These are phyloP conservation scores for Globicephala melas DNA, from an alignment of 2,113 vertebrate species.

Conservation along the genomic window DNA sequence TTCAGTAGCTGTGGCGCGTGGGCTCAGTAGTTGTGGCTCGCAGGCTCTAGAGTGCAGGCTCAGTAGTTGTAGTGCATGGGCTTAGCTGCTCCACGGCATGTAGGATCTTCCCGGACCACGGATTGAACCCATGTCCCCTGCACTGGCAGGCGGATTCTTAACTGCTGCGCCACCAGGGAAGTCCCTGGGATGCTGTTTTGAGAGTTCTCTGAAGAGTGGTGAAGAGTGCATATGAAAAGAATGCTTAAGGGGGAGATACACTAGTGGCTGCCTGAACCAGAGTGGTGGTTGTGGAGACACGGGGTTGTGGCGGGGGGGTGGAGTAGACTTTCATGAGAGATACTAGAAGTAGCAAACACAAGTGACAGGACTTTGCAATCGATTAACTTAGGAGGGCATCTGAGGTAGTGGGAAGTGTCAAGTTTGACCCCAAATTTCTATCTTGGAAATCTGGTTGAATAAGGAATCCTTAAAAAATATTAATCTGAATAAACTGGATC, in stretches of 20 bases:
- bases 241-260: rapidly evolving
- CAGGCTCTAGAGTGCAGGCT: too few species aligned
- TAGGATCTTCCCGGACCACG: too few species aligned
- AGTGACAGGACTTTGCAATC: neutral
- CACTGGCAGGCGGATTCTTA: too few species aligned
- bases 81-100: too few species aligned
- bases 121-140: too few species aligned
- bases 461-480: neutral
- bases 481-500: neutral
- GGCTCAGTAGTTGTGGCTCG: too few species aligned
- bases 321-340: too few species aligned
- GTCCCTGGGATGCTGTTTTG: neutral
- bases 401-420: neutral
- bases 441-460: neutral
- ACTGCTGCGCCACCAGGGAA: too few species aligned
- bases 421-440: neutral
- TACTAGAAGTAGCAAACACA: neutral
- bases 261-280: too few species aligned
- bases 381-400: too few species aligned
- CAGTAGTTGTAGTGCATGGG: too few species aligned
- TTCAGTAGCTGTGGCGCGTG: too few species aligned
- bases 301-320: rapidly evolving
- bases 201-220: neutral
- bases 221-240: neutral
- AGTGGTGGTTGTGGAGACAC: rapidly evolving